A percentile compares a stretch with the other conserved stretches of the same genome.
These are phyloP conservation scores for Caenorhabditis sp. DNA, from an alignment of 2,888 invertebrate species.

Conservation along the genomic window DNA sequence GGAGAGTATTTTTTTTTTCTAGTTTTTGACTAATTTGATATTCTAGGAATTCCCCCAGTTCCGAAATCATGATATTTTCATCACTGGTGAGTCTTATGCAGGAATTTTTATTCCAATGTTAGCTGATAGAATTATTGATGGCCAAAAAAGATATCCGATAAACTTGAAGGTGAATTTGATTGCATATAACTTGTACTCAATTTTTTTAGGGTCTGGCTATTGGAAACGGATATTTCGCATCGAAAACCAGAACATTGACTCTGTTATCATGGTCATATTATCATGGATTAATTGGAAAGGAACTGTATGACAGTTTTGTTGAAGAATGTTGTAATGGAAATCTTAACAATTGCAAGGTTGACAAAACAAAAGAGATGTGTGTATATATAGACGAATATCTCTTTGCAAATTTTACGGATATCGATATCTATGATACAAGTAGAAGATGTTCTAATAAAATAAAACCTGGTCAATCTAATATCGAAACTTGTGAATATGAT, in stretches of 20 bases:
- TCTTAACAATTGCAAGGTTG: too few species aligned
- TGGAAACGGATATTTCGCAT: background rate
- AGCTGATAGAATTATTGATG: background rate
- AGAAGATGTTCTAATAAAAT: too few species aligned
- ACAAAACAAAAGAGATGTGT: too few species aligned
- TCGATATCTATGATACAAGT: too few species aligned
- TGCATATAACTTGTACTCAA: too few species aligned
- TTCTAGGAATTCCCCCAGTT: background rate
- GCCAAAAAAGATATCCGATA: background rate
- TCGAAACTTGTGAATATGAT: too few species aligned
- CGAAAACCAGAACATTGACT: background rate
- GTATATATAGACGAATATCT: too few species aligned
- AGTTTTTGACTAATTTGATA: background rate
- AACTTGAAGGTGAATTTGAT: background rate
- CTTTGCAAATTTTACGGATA: too few species aligned
- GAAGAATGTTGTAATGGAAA: too few species aligned
- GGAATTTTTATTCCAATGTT: background rate
- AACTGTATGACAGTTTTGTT: too few species aligned
- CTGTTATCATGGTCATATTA: background rate
- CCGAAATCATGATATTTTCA: background rate
- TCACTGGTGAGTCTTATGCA: background rate
- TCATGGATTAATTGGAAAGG: too few species aligned
- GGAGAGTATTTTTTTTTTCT: background rate
- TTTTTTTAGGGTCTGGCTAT: background rate
- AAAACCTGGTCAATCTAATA: too few species aligned